phyloP scores from a whole-genome alignment of 2,113 vertebrate species.

The Heliornis fulica region DNA sequence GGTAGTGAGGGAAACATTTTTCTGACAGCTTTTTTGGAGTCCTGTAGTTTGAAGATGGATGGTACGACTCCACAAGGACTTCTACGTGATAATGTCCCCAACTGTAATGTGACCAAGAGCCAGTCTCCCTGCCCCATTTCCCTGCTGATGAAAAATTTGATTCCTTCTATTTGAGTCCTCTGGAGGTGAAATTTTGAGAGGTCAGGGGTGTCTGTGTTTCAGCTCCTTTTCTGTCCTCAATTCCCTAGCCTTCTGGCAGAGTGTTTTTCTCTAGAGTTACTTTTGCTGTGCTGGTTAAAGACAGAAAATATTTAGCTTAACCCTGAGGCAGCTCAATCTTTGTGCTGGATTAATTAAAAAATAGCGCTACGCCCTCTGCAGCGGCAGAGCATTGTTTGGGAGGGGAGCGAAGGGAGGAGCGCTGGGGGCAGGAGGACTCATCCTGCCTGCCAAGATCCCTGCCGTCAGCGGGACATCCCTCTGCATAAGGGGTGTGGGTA shows the following conservation, averaged over 20 bases:
- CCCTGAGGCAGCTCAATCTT: background rate
- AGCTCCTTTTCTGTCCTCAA: background rate
- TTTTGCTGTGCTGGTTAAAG: background rate
- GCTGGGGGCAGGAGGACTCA: background rate
- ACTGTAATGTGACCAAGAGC: background rate
- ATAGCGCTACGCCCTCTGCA: background rate
- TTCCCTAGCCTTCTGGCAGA: background rate
- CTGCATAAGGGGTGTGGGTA: accelerated
- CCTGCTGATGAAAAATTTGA: background rate
- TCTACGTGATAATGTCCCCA: background rate
- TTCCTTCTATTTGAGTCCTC: background rate
- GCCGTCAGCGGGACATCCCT: background rate
- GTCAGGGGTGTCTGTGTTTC: background rate
- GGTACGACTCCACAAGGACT: background rate
- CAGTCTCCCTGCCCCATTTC: background rate
- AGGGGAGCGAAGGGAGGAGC: background rate
- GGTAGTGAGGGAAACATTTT: background rate
- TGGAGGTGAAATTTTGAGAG: background rate
- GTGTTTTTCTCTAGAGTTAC: background rate
- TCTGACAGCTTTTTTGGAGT: background rate
- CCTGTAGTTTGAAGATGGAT: background rate
- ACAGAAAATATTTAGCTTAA: background rate
- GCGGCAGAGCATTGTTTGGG: background rate
- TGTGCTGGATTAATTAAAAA: constrained; percentile 28
- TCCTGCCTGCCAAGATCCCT: background rate